Evolutionary conservation across 2,888 invertebrate species (phyloP).

Genomic region (Caenorhabditis wallacei): DNA sequence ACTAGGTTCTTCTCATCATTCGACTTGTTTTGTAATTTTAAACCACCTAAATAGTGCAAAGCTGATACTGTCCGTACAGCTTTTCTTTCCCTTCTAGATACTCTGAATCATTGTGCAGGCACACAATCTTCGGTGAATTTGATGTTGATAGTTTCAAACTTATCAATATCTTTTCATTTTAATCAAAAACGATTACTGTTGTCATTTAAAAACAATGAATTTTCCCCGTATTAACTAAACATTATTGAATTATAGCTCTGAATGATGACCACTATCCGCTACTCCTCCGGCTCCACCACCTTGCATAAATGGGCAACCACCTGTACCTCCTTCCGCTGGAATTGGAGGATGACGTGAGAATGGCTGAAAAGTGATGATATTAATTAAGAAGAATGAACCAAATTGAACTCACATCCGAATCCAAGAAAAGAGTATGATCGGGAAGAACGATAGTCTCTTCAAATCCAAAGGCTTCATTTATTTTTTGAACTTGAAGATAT

Average conservation of each 20-base stretch:
- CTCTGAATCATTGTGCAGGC: conserved; percentile 22
- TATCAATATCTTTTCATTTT: not conserved
- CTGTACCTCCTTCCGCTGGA: conserved; percentile 33
- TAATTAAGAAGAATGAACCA: no score
- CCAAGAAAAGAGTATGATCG: conserved; percentile 74
- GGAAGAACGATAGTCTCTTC: conserved; percentile 78
- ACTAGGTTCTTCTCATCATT: not conserved
- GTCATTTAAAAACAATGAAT: not conserved
- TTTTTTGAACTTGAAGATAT: conserved; percentile 70
- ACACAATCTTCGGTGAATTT: conserved; percentile 4
- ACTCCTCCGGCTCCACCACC: conserved; percentile 56
- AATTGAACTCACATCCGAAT: conserved; percentile 48
- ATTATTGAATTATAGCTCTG: conserved; percentile 17
- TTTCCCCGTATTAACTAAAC: not conserved
- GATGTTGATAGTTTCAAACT: conserved; percentile 5
- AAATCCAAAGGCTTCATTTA: conserved; percentile 74
- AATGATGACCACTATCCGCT: conserved; percentile 7
- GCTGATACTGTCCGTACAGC: not conserved
- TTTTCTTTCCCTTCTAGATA: not conserved
- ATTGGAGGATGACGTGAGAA: conserved; percentile 43
- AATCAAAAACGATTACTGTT: not conserved
- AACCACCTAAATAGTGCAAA: not conserved
- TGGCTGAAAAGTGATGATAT: conserved; percentile 35
- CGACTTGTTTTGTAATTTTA: not conserved
- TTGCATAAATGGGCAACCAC: conserved; percentile 76